These are phyloP conservation scores for Vanessa atalanta DNA, from an alignment of 1,140 invertebrate genomes.

Conservation along the genomic window DNA sequence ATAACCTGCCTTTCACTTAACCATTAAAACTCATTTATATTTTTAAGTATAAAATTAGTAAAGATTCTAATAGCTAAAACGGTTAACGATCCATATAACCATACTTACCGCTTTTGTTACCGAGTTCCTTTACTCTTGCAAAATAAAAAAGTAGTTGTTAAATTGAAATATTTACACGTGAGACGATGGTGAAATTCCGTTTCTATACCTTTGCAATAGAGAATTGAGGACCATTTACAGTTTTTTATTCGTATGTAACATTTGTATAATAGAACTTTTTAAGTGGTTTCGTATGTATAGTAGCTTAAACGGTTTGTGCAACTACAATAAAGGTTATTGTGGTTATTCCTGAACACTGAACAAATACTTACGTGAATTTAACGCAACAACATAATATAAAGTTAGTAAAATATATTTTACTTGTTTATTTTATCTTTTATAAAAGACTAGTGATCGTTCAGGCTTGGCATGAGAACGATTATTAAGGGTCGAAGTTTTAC, in stretches of 20 bases:
- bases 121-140: slow-evolving; percentile 13
- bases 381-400: too few species aligned
- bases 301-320: not conserved
- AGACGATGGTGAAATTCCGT: slow-evolving; percentile 5
- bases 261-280: not conserved
- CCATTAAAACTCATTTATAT: too few species aligned
- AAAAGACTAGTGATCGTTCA: too few species aligned
- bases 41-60: not conserved
- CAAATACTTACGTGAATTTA: not conserved
- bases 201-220: slow-evolving; percentile 7
- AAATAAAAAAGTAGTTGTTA: slow-evolving; percentile 27
- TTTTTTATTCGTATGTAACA: slow-evolving; percentile 2
- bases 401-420: too few species aligned
- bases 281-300: not conserved
- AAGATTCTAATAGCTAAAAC: not conserved
- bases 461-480: too few species aligned
- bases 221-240: not conserved
- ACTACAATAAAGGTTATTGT: not conserved
- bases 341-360: not conserved
- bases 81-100: not conserved
- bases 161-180: slow-evolving; percentile 28
- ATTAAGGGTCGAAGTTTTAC: too few species aligned
- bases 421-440: too few species aligned
- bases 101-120: slow-evolving; percentile 17
- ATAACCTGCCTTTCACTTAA: too few species aligned